These are phyloP conservation scores for Aphyosemion australe DNA, from an alignment of 2,113 vertebrate genomes.

Conservation along the genomic window DNA sequence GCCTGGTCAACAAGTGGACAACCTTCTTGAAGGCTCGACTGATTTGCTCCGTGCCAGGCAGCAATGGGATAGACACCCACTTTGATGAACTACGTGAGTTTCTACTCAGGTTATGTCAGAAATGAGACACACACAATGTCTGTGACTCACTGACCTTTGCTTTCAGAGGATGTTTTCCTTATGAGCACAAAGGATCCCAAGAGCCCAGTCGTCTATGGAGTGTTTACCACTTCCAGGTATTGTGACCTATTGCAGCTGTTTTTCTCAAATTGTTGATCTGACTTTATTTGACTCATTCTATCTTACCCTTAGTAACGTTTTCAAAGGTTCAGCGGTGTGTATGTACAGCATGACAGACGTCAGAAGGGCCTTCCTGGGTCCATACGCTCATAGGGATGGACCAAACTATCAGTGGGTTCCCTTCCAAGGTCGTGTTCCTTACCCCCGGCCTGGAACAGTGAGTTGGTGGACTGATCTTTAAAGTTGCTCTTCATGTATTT, in stretches of 20 bases:
- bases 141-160: not conserved
- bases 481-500: not conserved
- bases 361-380: slow-evolving; percentile 93
- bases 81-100: slow-evolving; percentile 97
- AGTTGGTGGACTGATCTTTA: slow-evolving; percentile 55
- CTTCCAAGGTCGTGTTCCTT: slow-evolving; percentile 93
- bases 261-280: not conserved
- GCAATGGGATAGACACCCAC: slow-evolving; percentile 96
- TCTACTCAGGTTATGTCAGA: not conserved
- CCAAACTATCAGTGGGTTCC: slow-evolving; percentile 98
- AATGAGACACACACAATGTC: not conserved
- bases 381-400: slow-evolving; percentile 94
- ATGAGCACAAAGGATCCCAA: slow-evolving; percentile 98
- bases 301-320: slow-evolving; percentile 88
- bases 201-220: slow-evolving; percentile 93
- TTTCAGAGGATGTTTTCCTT: slow-evolving; percentile 94
- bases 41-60: slow-evolving; percentile 94
- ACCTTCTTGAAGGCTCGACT: slow-evolving; percentile 96
- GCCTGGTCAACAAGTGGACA: slow-evolving; percentile 98
- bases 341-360: slow-evolving; percentile 97
- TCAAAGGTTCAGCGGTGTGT: slow-evolving; percentile 96
- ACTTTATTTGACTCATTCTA: slow-evolving; percentile 10
- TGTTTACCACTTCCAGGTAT: slow-evolving; percentile 98
- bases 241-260: not conserved
- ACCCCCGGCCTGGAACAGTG: slow-evolving; percentile 96